Percentiles rank a stretch among this genome's conserved stretches.
These are phyloP conservation scores for Psephotus haematonotus DNA, from an alignment of 2,113 vertebrate genomes.

Conservation along the genomic window DNA sequence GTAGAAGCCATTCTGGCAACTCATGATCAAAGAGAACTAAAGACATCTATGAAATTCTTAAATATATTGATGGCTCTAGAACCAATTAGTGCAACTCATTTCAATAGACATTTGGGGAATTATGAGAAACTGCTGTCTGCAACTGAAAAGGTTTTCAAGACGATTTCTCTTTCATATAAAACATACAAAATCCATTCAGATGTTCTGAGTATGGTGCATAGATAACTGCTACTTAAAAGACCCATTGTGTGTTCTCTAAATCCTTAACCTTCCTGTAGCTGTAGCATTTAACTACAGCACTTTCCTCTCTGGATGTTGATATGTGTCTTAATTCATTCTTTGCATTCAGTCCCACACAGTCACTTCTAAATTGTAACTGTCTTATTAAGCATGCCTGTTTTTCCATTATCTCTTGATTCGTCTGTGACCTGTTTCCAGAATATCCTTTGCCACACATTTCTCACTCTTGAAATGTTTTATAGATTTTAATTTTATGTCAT, in stretches of 20 bases:
- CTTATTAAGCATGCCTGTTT: neutral
- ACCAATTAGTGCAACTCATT: conserved; percentile 18
- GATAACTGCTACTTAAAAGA: neutral
- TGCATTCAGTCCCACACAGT: neutral
- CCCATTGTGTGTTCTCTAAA: neutral
- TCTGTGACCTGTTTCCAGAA: neutral
- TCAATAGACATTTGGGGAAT: neutral
- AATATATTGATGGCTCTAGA: conserved; percentile 22
- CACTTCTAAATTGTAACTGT: neutral
- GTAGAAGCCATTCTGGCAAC: neutral
- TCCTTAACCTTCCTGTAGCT: neutral
- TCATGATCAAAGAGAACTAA: conserved; percentile 7
- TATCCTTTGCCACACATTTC: neutral
- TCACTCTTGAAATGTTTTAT: neutral
- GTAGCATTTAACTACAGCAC: neutral
- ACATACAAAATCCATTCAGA: neutral
- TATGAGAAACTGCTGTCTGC: neutral
- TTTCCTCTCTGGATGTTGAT: neutral
- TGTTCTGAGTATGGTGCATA: neutral
- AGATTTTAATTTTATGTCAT: neutral
- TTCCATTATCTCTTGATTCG: neutral
- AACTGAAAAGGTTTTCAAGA: neutral
- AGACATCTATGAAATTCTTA: neutral
- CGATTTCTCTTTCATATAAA: neutral
- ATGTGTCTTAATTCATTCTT: neutral